Conservation (phyloP, 2,888 invertebrate species). For the Drosophila barbarae region DNA sequence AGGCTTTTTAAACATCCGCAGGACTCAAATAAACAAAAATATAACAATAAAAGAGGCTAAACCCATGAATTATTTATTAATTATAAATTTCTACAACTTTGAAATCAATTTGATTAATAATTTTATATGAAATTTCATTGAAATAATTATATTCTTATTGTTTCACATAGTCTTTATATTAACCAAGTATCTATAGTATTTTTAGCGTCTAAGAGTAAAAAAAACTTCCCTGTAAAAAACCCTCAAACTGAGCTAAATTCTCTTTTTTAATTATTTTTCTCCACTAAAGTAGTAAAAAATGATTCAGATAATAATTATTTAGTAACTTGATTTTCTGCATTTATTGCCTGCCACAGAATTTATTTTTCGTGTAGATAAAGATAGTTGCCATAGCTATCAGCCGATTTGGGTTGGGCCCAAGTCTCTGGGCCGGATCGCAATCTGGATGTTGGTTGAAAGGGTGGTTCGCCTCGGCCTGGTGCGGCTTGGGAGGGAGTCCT, state of each 20-base stretch:
- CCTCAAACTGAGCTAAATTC: no score
- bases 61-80: neutral
- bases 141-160: neutral
- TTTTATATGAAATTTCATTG: neutral
- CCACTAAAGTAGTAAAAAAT: neutral
- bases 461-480: constrained; percentile 28
- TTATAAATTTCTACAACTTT: neutral
- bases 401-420: constrained; percentile 33
- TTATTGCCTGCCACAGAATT: neutral
- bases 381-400: constrained; percentile 66
- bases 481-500: constrained; percentile 5
- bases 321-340: neutral
- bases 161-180: no score
- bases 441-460: constrained; percentile 32
- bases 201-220: neutral
- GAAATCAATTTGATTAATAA: no score
- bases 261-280: neutral
- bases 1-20: no score
- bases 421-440: constrained; percentile 24
- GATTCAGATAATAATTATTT: no score
- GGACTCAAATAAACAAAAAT: neutral
- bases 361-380: constrained; percentile 34
- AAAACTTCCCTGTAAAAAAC: neutral
- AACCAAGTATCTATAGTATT: neutral
- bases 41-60: neutral